These are phyloP conservation scores for Oreohelix idahoensis DNA, from an alignment of 1,140 invertebrate species.

Conservation along the genomic window DNA sequence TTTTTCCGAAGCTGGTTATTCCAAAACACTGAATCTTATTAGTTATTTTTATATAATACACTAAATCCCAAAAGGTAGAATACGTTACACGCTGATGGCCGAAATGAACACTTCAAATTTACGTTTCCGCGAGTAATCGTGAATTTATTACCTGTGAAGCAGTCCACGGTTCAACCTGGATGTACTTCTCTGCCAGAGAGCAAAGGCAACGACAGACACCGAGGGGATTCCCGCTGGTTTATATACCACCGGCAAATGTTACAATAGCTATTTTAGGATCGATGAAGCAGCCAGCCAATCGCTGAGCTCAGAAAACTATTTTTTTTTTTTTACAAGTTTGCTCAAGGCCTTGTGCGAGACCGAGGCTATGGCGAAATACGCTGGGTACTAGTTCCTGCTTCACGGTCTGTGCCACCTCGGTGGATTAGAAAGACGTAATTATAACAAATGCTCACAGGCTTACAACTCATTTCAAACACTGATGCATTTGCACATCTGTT, in stretches of 20 bases:
- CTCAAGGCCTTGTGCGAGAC: conserved; percentile 26
- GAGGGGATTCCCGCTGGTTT: conserved; percentile 30
- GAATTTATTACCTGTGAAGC: background rate
- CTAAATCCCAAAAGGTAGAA: conserved; percentile 7
- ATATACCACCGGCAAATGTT: conserved; percentile 15
- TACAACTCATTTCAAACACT: too few relatives aligned
- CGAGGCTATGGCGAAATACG: conserved; percentile 31
- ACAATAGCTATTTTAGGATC: conserved; percentile 33
- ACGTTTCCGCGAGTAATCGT: background rate
- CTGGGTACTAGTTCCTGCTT: too few relatives aligned
- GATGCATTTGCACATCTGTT: too few relatives aligned
- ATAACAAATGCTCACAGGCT: too few relatives aligned
- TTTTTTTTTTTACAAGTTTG: conserved; percentile 19
- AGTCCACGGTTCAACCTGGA: background rate
- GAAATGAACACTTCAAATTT: background rate
- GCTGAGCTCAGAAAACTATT: conserved; percentile 33
- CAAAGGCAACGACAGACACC: conserved; percentile 31
- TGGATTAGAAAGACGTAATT: too few relatives aligned
- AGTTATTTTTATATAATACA: conserved; percentile 32
- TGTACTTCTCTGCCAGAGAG: conserved; percentile 4
- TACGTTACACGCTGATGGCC: background rate
- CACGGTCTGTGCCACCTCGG: too few relatives aligned
- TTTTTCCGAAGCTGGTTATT: conserved; percentile 19
- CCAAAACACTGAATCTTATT: conserved; percentile 7
- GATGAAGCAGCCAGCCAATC: conserved; percentile 20